Evolutionary conservation across 2,113 vertebrate genomes (phyloP).

Genomic region (Nyctibius bracteatus): DNA sequence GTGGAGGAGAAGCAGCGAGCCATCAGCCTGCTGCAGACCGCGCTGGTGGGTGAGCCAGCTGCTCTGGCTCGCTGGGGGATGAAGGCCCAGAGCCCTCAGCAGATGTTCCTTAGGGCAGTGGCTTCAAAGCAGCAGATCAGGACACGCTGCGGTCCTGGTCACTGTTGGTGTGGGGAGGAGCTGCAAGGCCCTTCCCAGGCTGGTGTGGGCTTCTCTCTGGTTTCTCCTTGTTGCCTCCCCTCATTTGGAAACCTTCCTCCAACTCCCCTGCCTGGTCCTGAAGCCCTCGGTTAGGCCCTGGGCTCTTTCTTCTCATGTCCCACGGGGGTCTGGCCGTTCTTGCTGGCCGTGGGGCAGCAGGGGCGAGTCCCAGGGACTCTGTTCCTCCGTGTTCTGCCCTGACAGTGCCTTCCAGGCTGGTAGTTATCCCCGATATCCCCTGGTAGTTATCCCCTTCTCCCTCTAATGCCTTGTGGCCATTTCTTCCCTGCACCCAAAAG

Average conservation of each 20-base stretch:
- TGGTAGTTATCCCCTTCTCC: not conserved
- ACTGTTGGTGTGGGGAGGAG: not conserved
- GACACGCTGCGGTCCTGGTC: rapidly evolving
- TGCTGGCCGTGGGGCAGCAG: not conserved
- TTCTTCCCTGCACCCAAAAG: constrained; percentile 49
- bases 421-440: not conserved
- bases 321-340: not conserved
- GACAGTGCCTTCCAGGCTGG: rapidly evolving
- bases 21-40: constrained; percentile 83
- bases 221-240: not conserved
- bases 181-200: not conserved
- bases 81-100: not conserved
- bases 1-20: constrained; percentile 90
- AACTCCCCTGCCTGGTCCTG: not conserved
- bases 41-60: constrained; percentile 74
- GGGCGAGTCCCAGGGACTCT: not conserved
- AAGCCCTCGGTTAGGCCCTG: not conserved
- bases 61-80: not conserved
- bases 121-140: not conserved
- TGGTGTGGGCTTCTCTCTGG: not conserved
- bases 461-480: not conserved
- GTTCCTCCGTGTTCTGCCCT: not conserved
- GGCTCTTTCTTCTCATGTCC: not conserved
- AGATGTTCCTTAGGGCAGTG: not conserved
- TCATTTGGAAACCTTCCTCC: not conserved